Evolutionary conservation across 1,140 invertebrate species (phyloP).

Genomic region (Gonioctena quinquepunctata): DNA sequence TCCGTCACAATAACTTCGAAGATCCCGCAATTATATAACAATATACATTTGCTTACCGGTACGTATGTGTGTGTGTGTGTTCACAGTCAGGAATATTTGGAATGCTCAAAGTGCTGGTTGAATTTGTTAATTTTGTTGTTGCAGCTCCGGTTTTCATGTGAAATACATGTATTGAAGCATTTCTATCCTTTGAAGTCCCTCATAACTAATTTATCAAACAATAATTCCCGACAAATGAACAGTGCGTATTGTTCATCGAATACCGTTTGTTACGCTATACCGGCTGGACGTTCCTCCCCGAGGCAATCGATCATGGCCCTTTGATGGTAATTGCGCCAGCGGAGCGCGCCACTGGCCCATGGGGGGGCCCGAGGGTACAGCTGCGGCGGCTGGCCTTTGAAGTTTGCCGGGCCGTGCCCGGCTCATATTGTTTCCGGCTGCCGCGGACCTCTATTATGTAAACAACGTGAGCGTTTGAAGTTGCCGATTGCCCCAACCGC

Average conservation of each 20-base stretch:
- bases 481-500: conserved; percentile 48
- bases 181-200: no score
- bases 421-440: conserved; percentile 57
- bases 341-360: not conserved
- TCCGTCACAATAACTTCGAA: no score
- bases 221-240: not conserved
- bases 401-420: conserved; percentile 46
- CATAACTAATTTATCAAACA: not conserved
- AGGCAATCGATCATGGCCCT: not conserved
- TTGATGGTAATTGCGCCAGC: not conserved
- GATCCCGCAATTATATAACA: no score
- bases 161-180: no score
- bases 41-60: no score
- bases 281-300: not conserved
- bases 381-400: conserved; percentile 46
- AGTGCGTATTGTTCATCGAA: not conserved
- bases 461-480: conserved; percentile 55
- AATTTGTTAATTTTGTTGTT: no score
- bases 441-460: conserved; percentile 57
- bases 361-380: conserved; percentile 22
- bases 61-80: no score
- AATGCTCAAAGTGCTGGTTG: no score
- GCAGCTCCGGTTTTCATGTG: no score
- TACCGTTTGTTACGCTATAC: not conserved
- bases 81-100: no score